Evolutionary conservation across 2,888 invertebrate genomes (phyloP).

Genomic region (Ligdia adustata): DNA sequence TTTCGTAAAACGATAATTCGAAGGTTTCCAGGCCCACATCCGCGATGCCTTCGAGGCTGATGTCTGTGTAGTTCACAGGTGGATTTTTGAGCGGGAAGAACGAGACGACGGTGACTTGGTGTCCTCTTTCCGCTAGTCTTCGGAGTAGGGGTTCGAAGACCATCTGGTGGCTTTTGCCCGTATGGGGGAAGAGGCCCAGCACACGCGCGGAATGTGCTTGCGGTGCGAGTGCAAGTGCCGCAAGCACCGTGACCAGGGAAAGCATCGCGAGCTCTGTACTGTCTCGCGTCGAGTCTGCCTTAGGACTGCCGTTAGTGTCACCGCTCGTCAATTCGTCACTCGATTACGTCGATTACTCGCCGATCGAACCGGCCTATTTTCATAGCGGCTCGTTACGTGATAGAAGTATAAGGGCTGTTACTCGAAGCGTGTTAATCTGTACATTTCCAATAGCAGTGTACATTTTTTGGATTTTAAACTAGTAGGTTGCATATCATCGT

Average conservation of each 20-base stretch:
- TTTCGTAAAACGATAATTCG: constrained; percentile 57
- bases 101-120: constrained; percentile 85
- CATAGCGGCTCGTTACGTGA: constrained; percentile 32
- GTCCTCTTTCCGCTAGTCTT: constrained; percentile 82
- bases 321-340: constrained; percentile 18
- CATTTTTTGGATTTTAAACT: no score
- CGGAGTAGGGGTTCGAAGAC: constrained; percentile 83
- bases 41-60: constrained; percentile 72
- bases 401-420: constrained; percentile 15
- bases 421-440: no score
- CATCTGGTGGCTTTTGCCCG: constrained; percentile 86
- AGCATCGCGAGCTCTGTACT: constrained; percentile 60
- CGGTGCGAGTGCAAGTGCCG: constrained; percentile 46
- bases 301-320: constrained; percentile 38
- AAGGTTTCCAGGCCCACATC: constrained; percentile 60
- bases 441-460: no score
- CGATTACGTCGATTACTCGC: constrained; percentile 8
- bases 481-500: no score
- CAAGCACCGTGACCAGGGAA: constrained; percentile 42
- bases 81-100: constrained; percentile 81
- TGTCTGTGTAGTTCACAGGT: constrained; percentile 69
- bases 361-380: constrained; percentile 40
- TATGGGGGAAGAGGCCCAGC: constrained; percentile 84
- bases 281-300: constrained; percentile 37
- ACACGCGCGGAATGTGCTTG: constrained; percentile 70